Conservation (phyloP, 2,113 vertebrate species). For the Brevimyrus niger region DNA sequence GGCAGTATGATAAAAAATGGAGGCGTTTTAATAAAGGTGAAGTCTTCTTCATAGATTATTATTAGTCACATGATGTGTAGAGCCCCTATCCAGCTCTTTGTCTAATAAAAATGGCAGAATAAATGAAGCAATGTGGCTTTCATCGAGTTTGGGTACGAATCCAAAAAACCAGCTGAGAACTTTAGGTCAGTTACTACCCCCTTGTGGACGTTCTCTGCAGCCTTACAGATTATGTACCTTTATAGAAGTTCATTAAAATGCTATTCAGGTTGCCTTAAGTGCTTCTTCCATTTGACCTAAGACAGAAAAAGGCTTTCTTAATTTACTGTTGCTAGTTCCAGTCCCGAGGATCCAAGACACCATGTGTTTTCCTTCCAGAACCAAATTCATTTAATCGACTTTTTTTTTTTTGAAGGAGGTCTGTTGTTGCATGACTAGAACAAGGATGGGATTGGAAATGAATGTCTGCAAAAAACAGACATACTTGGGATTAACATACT, state of each 20-base stretch:
- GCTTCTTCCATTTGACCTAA: not conserved
- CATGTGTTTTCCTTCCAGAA: not conserved
- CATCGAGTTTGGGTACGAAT: not conserved
- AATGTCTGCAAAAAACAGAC: not conserved
- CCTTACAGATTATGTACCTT: not conserved
- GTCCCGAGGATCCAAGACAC: not conserved
- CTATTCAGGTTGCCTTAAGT: not conserved
- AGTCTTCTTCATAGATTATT: not conserved
- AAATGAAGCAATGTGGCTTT: not conserved
- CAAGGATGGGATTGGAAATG: not conserved
- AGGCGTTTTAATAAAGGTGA: not conserved
- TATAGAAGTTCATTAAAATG: not conserved
- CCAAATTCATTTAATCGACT: not conserved
- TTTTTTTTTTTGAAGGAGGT: not conserved
- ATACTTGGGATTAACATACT: not conserved
- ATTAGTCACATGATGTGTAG: not conserved
- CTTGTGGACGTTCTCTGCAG: slow-evolving; percentile 5
- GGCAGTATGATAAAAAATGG: not conserved
- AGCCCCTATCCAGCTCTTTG: not conserved
- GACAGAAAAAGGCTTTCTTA: not conserved
- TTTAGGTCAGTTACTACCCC: not conserved
- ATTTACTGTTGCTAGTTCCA: not conserved
- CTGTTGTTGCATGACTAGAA: not conserved
- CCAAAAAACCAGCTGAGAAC: not conserved
- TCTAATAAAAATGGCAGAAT: not conserved